Conservation (phyloP, 2,113 vertebrate species). For the Dendrocopos noguchii region DNA sequence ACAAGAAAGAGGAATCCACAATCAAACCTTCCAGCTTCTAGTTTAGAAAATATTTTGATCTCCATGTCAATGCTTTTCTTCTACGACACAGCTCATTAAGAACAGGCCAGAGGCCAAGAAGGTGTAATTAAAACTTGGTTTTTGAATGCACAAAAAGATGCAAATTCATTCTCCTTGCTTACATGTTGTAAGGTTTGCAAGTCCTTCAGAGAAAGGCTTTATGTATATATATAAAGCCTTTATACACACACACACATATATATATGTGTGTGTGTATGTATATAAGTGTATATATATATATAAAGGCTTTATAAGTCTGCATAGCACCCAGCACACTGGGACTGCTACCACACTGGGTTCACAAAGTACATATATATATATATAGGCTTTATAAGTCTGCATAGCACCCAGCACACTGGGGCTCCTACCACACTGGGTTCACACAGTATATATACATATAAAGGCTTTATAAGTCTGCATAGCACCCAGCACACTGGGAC, state of each 20-base stretch:
- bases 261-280: background rate
- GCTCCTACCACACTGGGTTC: no score
- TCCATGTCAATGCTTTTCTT: background rate
- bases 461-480: background rate
- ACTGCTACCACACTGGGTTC: background rate
- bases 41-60: conserved; percentile 69
- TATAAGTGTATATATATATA: no score
- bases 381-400: no score
- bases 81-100: conserved; percentile 4
- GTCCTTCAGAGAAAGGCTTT: background rate
- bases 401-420: no score
- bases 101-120: conserved; percentile 19
- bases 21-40: conserved; percentile 36
- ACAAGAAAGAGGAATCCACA: conserved; percentile 39
- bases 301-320: background rate
- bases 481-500: background rate
- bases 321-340: background rate
- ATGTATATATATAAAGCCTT: background rate
- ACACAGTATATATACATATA: no score
- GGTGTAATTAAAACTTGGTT: background rate
- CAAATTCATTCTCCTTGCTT: background rate
- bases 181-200: background rate
- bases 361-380: background rate
- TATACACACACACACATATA: no score
- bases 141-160: background rate